Evolutionary conservation across 1,140 invertebrate genomes (phyloP).

Genomic region (Ectropis grisescens): DNA sequence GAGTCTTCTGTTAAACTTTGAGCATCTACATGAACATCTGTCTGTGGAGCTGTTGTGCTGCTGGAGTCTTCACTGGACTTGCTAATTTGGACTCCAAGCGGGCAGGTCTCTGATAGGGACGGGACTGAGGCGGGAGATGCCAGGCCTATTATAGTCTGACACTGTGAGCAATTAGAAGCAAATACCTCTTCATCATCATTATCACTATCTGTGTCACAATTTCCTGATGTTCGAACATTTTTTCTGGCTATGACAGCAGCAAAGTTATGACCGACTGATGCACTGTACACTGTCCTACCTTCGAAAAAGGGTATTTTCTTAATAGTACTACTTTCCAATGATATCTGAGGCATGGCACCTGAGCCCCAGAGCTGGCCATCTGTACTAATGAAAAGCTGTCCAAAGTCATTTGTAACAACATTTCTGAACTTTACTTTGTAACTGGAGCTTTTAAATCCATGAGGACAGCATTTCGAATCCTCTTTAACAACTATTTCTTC

Average conservation of each 20-base stretch:
- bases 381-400: constrained; percentile 76
- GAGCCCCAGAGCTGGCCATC: constrained; percentile 81
- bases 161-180: constrained; percentile 75
- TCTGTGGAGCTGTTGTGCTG: constrained; percentile 62
- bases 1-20: constrained; percentile 72
- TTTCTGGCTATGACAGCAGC: constrained; percentile 78
- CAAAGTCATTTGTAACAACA: constrained; percentile 73
- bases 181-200: constrained; percentile 77
- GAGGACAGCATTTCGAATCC: constrained; percentile 73
- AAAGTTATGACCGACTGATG: constrained; percentile 78
- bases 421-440: constrained; percentile 74
- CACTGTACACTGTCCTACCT: constrained; percentile 74
- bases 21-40: constrained; percentile 55
- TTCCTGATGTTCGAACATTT: constrained; percentile 63
- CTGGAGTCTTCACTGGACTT: constrained; percentile 70
- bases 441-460: constrained; percentile 74
- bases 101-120: constrained; percentile 63
- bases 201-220: constrained; percentile 73
- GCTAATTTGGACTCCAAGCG: constrained; percentile 60
- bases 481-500: constrained; percentile 76
- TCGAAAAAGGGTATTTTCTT: constrained; percentile 78
- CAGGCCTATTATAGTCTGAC: constrained; percentile 67
- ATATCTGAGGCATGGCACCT: constrained; percentile 79
- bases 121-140: constrained; percentile 68
- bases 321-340: constrained; percentile 72